Evolutionary conservation across 1,140 invertebrate genomes (phyloP).

Genomic region (Drosophila melanogaster): Release_6_plus_ISO1_MT NT_033777.3:4708501-4709000

Average conservation of each 20-base stretch:
- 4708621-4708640: neutral
- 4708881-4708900: constrained; percentile 79
- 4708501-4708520: too few species aligned
- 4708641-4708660: neutral
- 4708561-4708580: too few species aligned
- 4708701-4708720: constrained; percentile 90
- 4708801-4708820: constrained; percentile 83
- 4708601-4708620: too few species aligned
- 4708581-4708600: too few species aligned
- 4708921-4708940: constrained; percentile 88
- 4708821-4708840: constrained; percentile 86
- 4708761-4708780: constrained; percentile 71
- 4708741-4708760: constrained; percentile 84
- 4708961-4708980: constrained; percentile 84
- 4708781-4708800: constrained; percentile 55
- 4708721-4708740: constrained; percentile 87
- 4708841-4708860: constrained; percentile 64
- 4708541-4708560: too few species aligned
- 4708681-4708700: constrained; percentile 91
- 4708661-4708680: constrained; percentile 81
- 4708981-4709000: constrained; percentile 86
- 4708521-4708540: too few species aligned
- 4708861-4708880: constrained; percentile 77
- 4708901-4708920: constrained; percentile 88
- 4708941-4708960: constrained; percentile 86